Evolutionary conservation across 2,113 vertebrate species (phyloP), one percentile per base, ranked within the genome.

Genomic region (Penelope pileata): DNA sequence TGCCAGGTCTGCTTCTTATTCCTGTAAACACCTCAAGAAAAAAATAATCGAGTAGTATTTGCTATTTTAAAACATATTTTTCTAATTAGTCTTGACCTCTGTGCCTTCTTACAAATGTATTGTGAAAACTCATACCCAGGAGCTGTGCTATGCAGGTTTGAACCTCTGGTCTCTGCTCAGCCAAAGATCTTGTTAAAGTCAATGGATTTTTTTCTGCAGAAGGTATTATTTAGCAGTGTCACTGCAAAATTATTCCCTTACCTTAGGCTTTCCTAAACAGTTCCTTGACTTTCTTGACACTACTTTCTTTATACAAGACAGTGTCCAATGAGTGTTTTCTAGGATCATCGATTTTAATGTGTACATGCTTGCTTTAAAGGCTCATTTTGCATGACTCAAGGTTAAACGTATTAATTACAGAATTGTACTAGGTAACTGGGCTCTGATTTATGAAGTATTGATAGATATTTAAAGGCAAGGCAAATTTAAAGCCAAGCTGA

Each of bases 351-450:
- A 90, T 95, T 96, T 86, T 83, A 84, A 78, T 66, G 69, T 32
- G 56, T 21, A 51, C 50, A 69, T 0, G 1, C 27, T 86, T 91
- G 21, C 83, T 90, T 86, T 92, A 95, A 88, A 95, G 56, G 40
- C 56, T 92, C 62, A 36, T 73, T 95, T 93, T 94, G 88, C 69
- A 88, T 86, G 83, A 51, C 86, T 94, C 69, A 93, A 97, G 93
- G 94, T 94, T 93, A 94, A 94, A 96, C 42, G 45, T 77, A 90
- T 94, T 96, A 86, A 76, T 53, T 42, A 86, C 80, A 58, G 66
- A 72, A 30, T 26, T 45, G 24, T 29, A 51, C 53, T 21, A 75
- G 69, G 73, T 24, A 94, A 83, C 58, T 29, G 66, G 62, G 30
- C 14, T 36, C 34, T 93, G 66, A 94, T 90, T 96, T 94, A 84